These are phyloP conservation scores for Lycophotia porphyrea DNA, from an alignment of 2,888 invertebrate species.

Conservation along the genomic window DNA sequence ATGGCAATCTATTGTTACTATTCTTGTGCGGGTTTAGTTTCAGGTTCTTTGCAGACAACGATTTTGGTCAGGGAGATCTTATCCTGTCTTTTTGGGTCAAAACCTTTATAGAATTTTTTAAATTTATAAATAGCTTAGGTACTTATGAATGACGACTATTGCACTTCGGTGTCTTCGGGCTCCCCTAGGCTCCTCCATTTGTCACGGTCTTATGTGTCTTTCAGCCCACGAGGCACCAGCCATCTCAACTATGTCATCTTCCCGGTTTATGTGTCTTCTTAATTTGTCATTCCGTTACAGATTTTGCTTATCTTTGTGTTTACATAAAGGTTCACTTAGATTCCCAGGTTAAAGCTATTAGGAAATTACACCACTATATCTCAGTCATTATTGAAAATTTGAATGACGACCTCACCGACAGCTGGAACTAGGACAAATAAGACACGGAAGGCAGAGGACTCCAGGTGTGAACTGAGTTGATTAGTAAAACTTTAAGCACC, in stretches of 20 bases:
- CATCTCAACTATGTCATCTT: not conserved
- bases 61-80: not conserved
- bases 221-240: not conserved
- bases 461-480: not conserved
- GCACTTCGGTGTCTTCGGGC: not conserved
- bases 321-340: not conserved
- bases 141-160: not conserved
- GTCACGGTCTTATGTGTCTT: not conserved
- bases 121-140: no score
- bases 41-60: not conserved
- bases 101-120: no score
- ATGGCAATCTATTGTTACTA: slow-evolving; percentile 23
- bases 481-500: not conserved
- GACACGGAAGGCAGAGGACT: not conserved
- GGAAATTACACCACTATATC: no score
- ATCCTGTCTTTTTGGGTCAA: no score
- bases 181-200: not conserved
- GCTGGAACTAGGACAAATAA: not conserved
- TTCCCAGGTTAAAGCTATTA: not conserved
- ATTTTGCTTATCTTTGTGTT: not conserved
- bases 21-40: not conserved
- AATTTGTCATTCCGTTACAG: not conserved
- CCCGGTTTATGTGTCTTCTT: not conserved
- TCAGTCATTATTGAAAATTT: not conserved
- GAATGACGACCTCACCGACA: not conserved